Evolutionary conservation across 2,888 invertebrate species (phyloP).

Genomic region (Emmelina monodactyla): DNA sequence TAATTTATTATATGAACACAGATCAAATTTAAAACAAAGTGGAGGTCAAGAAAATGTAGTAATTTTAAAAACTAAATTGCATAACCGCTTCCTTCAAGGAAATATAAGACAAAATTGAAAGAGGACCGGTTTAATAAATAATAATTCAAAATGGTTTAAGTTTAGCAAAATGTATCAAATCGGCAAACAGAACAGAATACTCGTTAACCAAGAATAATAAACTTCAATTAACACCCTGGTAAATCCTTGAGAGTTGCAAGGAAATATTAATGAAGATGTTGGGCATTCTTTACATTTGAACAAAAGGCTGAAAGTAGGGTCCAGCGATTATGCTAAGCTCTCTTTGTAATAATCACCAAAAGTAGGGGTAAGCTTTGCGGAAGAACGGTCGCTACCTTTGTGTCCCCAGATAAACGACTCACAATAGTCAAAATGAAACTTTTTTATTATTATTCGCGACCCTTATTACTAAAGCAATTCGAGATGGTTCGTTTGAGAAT

Average conservation of each 20-base stretch:
- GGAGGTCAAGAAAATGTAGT: slow-evolving; percentile 30
- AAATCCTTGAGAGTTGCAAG: too few species aligned
- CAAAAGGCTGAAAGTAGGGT: slow-evolving; percentile 29
- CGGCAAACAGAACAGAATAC: too few species aligned
- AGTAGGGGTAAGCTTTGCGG: slow-evolving; percentile 21
- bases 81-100: slow-evolving; percentile 46
- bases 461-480: slow-evolving; percentile 51
- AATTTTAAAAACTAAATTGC: slow-evolving; percentile 44
- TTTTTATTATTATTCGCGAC: slow-evolving; percentile 34
- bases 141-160: too few species aligned
- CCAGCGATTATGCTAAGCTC: slow-evolving; percentile 23
- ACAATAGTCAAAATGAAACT: slow-evolving; percentile 33
- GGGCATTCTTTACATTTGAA: slow-evolving; percentile 36
- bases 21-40: slow-evolving; percentile 22
- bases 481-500: slow-evolving; percentile 37
- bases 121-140: too few species aligned
- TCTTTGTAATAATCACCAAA: slow-evolving; percentile 20
- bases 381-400: slow-evolving; percentile 36
- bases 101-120: too few species aligned
- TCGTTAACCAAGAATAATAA: too few species aligned
- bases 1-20: too few species aligned
- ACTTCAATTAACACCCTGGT: too few species aligned
- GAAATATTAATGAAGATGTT: slow-evolving; percentile 53
- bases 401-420: slow-evolving; percentile 34
- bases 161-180: too few species aligned